These are phyloP conservation scores for Drosophila histrio DNA, from an alignment of 2,888 invertebrate genomes.

Conservation along the genomic window DNA sequence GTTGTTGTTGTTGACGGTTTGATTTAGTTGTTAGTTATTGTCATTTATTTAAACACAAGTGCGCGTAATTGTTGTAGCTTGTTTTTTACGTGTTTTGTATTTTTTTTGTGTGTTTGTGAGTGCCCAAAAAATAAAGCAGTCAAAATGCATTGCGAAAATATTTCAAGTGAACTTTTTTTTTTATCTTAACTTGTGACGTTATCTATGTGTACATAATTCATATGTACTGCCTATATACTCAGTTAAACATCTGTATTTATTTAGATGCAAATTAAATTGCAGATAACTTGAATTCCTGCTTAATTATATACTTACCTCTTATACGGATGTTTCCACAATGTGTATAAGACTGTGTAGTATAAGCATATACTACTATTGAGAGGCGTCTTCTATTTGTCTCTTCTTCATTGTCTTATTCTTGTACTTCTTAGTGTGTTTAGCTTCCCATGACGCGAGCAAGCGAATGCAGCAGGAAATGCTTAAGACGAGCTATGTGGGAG, in stretches of 20 bases:
- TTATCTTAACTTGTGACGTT: conserved; percentile 31
- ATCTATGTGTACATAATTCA: conserved; percentile 16
- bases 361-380: conserved; percentile 2
- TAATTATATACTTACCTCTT: not conserved
- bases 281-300: conserved; percentile 50
- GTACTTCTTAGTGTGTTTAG: conserved; percentile 37
- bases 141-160: conserved; percentile 17
- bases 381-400: conserved; percentile 5
- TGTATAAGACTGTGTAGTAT: conserved; percentile 1
- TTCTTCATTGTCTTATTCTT: not conserved
- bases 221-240: not conserved
- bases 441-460: conserved; percentile 50
- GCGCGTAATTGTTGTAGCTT: conserved; percentile 22
- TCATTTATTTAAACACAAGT: conserved; percentile 47
- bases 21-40: conserved; percentile 42
- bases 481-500: conserved; percentile 16
- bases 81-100: not conserved
- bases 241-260: conserved; percentile 3
- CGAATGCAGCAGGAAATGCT: conserved; percentile 45
- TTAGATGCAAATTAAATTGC: conserved; percentile 45
- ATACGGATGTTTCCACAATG: not conserved
- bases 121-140: conserved; percentile 10
- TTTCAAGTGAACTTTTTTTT: conserved; percentile 17
- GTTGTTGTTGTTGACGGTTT: conserved; percentile 31
- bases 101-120: conserved; percentile 20